Base-by-base conservation (phyloP, 1,140 invertebrate species). In the Drosophila punjabiensis region DNA sequence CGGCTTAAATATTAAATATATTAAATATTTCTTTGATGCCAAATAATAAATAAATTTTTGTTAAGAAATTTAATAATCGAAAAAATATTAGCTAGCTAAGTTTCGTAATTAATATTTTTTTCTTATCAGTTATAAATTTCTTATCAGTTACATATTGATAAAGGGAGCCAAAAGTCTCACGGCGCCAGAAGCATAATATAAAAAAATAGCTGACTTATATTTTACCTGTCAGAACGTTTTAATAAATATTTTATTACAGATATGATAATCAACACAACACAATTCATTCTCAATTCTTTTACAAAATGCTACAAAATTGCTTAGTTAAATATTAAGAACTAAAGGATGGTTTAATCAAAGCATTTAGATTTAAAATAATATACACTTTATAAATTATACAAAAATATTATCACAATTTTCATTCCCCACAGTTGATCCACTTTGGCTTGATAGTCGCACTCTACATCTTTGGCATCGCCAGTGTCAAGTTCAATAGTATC, bases 391-490 rank as follows among this genome's bases (percentile, higher is more conserved):
- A 4, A 24, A 30, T 4, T 8, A 14, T 43, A 43, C 4, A 43
- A 10, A 18, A 20, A 16, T 14, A 11, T 5, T 13, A 13, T 14
- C 1, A 6, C 8, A 1, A 47, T 43, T 52, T 37, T 10, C 9
- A 13, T 4, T 0, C 16, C 11, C 5, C 11, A 14, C 32, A 93
- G 92, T 13, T 90, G 3, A 92, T 93, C 7, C 92, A 93, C 43
- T 30, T 82, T 2, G 69, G 67, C 5, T 24, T 96, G 2, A 56
- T 95, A 1, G 14, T 93, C 0, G 66, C 86, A 2, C 94, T 95
- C 7, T 74, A 96, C 5, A 3, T 94, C 0, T 80, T 95, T 1
- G 94, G 94, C 56, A 92, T 95, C 2, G 62, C 95, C 6, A 94
- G 95, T 45, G 95, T 94, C 9, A 93, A 92, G 87, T 89, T 82